Base-by-base conservation (phyloP, 2,113 vertebrate species). In the Lophura nycthemera region DNA sequence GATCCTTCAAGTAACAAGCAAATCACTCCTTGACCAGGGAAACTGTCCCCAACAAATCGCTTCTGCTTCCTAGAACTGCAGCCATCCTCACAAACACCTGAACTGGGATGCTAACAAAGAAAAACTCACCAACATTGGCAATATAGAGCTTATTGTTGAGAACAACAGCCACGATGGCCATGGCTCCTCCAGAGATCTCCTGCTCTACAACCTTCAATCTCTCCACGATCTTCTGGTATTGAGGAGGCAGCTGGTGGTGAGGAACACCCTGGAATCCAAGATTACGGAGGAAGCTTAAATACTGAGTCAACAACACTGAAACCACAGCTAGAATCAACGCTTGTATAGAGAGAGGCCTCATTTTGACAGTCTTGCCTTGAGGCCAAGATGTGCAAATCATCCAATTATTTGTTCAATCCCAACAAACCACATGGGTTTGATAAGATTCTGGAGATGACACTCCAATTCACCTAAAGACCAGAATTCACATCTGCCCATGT, bases 121-220 rank as follows among this genome's bases (percentile, higher is more conserved):
- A 4, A 13, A 50, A 95, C 99, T 88, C 97, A 99, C 99, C 99
- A 38, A 99, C 98, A 16, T 99, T 99, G 94, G 99, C 99, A 0
- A 99, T 98, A 60, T 98, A 99, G 45, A 99, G 98, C 89, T 98
- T 99, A 97, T 98, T 98, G 97, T 98, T 99, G 91, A 99, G 98
- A 86, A 99, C 98, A 14, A 99, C 98, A 0, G 99, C 99, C 88
- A 99, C 99, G 11, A 99, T 98, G 0, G 99, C 99, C 54, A 98
- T 99, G 47, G 99, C 99, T 45, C 99, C 99, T 76, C 99, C 99
- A 1, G 98, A 98, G 88, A 99, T 98, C 94, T 99, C 99, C 97
- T 98, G 98, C 96, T 99, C 99, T 96, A 99, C 89, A 54, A 93
- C 95, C 92, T 98, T 98, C 92, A 99, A 95, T 56, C 98, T 98